These are phyloP conservation scores for Papilio machaon DNA, from an alignment of 1,140 invertebrate species.

Conservation along the genomic window DNA sequence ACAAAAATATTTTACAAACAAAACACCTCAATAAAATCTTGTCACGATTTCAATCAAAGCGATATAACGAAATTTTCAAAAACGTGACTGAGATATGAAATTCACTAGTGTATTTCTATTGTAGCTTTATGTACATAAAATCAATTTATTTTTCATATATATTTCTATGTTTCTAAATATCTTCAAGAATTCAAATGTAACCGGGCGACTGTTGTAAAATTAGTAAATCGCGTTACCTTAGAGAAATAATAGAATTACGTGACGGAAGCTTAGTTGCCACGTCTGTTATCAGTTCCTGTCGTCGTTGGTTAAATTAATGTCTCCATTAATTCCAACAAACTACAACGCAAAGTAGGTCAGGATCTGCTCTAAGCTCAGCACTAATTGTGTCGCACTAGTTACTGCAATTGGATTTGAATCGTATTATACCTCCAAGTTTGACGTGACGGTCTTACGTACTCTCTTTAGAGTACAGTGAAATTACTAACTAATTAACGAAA, in stretches of 20 bases:
- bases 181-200: background rate
- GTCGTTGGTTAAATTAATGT: slow-evolving; percentile 18
- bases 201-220: background rate
- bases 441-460: too few species aligned
- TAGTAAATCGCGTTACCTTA: background rate
- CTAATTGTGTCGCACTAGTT: background rate
- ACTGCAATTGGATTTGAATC: slow-evolving; percentile 4
- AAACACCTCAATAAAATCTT: slow-evolving; percentile 4
- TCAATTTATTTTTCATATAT: background rate
- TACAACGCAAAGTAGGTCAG: slow-evolving; percentile 12
- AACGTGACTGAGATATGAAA: slow-evolving; percentile 8
- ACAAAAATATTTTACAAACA: slow-evolving; percentile 26
- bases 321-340: slow-evolving; percentile 12
- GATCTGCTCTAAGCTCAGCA: slow-evolving; percentile 15
- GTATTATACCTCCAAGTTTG: background rate
- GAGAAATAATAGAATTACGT: slow-evolving; percentile 15
- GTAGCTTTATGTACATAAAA: background rate
- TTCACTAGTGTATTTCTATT: slow-evolving; percentile 2
- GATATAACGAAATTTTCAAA: slow-evolving; percentile 22
- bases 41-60: slow-evolving; percentile 21
- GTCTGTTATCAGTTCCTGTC: slow-evolving; percentile 22
- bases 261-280: background rate
- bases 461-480: too few species aligned
- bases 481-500: too few species aligned
- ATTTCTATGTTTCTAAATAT: background rate